phyloP scores from a whole-genome alignment of 2,113 vertebrate species.

The Corapipo altera region DNA sequence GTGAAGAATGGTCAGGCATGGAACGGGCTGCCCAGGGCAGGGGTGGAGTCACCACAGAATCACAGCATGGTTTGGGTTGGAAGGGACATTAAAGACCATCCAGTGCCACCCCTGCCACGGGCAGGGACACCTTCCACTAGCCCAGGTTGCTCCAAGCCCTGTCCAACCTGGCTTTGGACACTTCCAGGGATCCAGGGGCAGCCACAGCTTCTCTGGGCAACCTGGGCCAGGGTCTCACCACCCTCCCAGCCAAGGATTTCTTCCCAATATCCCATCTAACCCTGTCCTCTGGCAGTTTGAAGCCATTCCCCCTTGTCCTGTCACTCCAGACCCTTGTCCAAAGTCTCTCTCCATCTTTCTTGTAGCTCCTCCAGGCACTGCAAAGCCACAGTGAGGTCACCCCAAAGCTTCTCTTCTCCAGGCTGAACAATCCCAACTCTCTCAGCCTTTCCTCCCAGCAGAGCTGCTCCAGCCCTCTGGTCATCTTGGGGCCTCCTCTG shows the following conservation, averaged over 20 bases:
- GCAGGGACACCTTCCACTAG: not conserved
- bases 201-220: not conserved
- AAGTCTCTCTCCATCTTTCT: not conserved
- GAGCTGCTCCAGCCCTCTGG: not conserved
- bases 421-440: not conserved
- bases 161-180: accelerated
- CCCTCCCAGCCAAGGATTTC: not conserved
- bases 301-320: not conserved
- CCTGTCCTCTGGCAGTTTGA: accelerated
- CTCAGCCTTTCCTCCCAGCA: not conserved
- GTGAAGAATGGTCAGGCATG: not conserved
- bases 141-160: not conserved
- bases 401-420: not conserved
- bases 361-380: not conserved
- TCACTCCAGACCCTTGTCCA: not conserved
- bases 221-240: not conserved
- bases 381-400: accelerated
- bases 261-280: not conserved
- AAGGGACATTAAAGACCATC: not conserved
- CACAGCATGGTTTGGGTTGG: not conserved
- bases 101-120: not conserved
- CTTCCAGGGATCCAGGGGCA: not conserved
- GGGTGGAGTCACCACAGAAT: not conserved
- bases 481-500: not conserved
- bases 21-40: not conserved